These are phyloP conservation scores for Tyrophagus putrescentiae DNA, from an alignment of 1,140 invertebrate species.

Conservation along the genomic window DNA sequence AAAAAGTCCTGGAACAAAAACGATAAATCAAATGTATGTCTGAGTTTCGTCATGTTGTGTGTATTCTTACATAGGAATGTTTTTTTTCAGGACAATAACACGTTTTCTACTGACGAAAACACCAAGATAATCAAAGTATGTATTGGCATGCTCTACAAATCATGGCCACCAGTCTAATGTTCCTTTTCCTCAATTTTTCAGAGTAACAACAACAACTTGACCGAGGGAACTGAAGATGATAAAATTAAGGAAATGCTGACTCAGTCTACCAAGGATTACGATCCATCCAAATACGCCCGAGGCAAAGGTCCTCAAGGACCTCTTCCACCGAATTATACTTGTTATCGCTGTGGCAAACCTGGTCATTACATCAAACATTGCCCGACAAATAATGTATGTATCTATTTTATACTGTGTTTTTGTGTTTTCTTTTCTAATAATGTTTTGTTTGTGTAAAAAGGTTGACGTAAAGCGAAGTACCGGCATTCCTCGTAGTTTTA, in stretches of 20 bases:
- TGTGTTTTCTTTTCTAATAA: slow-evolving; percentile 13
- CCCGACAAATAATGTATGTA: slow-evolving; percentile 42
- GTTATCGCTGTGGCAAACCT: slow-evolving; percentile 43
- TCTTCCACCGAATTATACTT: slow-evolving; percentile 69
- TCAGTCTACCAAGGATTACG: slow-evolving; percentile 88
- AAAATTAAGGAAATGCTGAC: slow-evolving; percentile 94
- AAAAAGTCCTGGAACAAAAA: slow-evolving; percentile 30
- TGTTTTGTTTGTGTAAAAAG: slow-evolving; percentile 19
- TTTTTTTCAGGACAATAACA: background rate
- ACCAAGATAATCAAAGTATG: background rate
- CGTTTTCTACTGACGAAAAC: background rate
- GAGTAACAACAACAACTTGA: slow-evolving; percentile 53
- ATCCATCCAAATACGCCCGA: slow-evolving; percentile 75
- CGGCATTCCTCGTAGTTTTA: slow-evolving; percentile 92
- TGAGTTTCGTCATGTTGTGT: background rate
- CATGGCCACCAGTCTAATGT: background rate
- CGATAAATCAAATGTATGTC: slow-evolving; percentile 5
- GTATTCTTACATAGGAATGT: background rate
- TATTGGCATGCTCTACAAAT: background rate
- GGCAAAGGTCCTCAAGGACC: slow-evolving; percentile 41
- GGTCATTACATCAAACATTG: slow-evolving; percentile 46
- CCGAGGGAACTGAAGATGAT: slow-evolving; percentile 86
- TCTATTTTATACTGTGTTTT: slow-evolving; percentile 22
- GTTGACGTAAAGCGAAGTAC: slow-evolving; percentile 74
- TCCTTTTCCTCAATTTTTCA: background rate